These are phyloP conservation scores for Ceuthmochares aereus DNA, from an alignment of 2,113 vertebrate species.

Conservation along the genomic window DNA sequence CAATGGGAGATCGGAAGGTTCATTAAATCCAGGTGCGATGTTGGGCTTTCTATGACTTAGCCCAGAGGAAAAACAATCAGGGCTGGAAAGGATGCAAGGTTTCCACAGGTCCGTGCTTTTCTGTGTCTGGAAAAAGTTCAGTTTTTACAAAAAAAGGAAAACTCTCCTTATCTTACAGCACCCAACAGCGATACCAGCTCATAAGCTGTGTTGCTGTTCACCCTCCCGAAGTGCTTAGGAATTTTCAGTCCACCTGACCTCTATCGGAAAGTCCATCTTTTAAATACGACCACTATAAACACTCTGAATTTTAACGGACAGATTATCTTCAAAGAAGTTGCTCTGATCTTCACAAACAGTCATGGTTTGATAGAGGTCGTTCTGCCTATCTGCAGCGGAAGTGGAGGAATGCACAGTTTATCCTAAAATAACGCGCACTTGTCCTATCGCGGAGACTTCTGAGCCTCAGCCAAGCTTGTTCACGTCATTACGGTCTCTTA, in stretches of 20 bases:
- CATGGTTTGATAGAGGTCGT: neutral
- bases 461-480: neutral
- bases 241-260: conserved; percentile 25
- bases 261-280: neutral
- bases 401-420: conserved; percentile 63
- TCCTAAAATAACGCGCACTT: neutral
- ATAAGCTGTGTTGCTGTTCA: neutral
- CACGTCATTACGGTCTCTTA: neutral
- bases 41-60: neutral
- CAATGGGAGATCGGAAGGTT: neutral
- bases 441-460: neutral
- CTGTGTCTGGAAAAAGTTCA: neutral
- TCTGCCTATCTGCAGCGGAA: conserved; percentile 64
- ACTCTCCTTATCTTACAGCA: neutral
- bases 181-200: neutral
- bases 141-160: neutral
- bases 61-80: accelerated
- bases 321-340: neutral
- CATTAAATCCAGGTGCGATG: neutral
- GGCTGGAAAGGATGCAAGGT: neutral
- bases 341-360: neutral
- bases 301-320: neutral
- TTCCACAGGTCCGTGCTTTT: neutral
- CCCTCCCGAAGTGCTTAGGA: neutral
- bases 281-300: neutral